These are phyloP conservation scores for Micromesistius poutassou DNA, from an alignment of 2,797 vertebrate genomes.

Conservation along the genomic window DNA sequence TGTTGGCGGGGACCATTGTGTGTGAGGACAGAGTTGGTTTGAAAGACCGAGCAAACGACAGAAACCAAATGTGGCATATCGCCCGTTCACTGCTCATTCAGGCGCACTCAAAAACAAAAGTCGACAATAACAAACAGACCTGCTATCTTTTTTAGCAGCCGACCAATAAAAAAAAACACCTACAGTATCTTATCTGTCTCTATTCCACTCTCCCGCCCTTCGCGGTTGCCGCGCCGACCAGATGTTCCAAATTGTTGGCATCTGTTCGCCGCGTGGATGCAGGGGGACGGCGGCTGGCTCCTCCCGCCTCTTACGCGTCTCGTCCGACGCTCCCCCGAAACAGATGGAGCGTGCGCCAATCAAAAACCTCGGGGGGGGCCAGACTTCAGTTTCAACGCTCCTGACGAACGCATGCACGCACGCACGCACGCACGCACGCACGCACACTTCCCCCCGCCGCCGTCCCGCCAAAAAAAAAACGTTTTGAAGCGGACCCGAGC, in stretches of 20 bases:
- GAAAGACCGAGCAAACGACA: neutral
- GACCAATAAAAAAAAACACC: no score
- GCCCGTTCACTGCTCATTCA: no score
- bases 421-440: slow-evolving; percentile 16
- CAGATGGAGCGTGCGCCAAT: slow-evolving; percentile 15
- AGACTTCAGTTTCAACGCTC: slow-evolving; percentile 39
- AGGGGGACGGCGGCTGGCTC: slow-evolving; percentile 8
- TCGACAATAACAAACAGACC: no score
- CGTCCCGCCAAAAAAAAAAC: neutral
- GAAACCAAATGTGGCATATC: no score
- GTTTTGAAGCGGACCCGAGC: slow-evolving; percentile 25
- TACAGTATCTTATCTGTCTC: neutral
- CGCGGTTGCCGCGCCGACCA: slow-evolving; percentile 16
- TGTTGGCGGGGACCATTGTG: no score
- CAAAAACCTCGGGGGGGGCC: no score
- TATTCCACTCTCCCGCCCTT: neutral
- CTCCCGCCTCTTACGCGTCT: neutral
- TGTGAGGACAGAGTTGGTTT: neutral
- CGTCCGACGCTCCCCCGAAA: slow-evolving; percentile 7
- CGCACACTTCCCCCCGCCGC: slow-evolving; percentile 9
- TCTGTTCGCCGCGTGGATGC: neutral
- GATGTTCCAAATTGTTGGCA: slow-evolving; percentile 30
- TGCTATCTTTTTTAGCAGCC: no score
- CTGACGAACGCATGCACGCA: slow-evolving; percentile 17
- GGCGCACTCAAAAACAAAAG: no score